Conservation (phyloP, 2,113 vertebrate genomes). For the Benitochromis conjunctus region DNA sequence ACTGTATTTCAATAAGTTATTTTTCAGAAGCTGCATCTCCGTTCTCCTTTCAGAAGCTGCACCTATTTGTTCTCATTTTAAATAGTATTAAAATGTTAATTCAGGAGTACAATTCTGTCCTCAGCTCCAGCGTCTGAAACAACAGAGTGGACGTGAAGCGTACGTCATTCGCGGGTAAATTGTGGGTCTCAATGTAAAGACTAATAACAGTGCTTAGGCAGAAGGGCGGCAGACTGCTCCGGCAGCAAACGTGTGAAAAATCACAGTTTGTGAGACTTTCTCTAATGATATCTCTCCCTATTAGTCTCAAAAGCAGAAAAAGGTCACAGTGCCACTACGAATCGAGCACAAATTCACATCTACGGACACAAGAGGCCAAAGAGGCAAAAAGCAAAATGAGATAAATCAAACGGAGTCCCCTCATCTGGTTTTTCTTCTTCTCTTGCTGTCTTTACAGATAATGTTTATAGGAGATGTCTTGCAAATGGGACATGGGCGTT, state of each 20-base stretch:
- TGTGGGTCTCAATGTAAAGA: not conserved
- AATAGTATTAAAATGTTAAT: not conserved
- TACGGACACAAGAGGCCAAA: not conserved
- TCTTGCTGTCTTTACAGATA: constrained; percentile 43
- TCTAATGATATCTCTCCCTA: constrained; percentile 43
- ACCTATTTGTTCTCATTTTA: not conserved
- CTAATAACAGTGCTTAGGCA: not conserved
- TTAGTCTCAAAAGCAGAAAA: constrained; percentile 46
- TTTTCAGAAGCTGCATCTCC: not conserved
- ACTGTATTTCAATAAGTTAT: not conserved
- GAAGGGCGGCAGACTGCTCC: not conserved
- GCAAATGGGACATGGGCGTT: constrained; percentile 62
- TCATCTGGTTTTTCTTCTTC: not conserved
- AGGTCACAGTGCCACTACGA: constrained; percentile 8
- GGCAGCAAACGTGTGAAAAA: constrained; percentile 42
- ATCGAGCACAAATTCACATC: not conserved
- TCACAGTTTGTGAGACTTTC: constrained; percentile 18
- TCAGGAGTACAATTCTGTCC: accelerated
- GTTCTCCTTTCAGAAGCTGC: too few species aligned
- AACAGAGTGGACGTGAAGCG: accelerated
- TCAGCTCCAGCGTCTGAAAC: not conserved
- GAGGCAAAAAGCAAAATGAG: not conserved
- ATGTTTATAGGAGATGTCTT: constrained; percentile 61
- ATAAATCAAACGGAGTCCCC: not conserved
- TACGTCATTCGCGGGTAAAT: not conserved